Conservation (phyloP, 1,140 invertebrate species). For the Temnothorax curvispinosus region DNA sequence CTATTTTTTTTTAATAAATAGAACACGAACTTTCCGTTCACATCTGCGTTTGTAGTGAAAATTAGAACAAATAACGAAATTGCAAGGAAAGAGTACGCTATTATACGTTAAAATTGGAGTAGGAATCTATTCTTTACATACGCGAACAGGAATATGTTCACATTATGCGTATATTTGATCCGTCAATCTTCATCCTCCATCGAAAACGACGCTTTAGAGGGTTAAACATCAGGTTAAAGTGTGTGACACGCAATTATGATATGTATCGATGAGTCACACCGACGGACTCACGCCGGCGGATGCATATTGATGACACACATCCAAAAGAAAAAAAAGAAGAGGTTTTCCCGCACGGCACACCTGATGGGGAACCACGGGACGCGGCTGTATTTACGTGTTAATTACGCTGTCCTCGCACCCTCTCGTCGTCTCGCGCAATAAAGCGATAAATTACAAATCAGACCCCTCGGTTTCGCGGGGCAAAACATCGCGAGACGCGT, state of each 20-base stretch:
- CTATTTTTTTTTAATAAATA: conserved; percentile 7
- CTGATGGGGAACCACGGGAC: conserved; percentile 13
- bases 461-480: conserved; percentile 25
- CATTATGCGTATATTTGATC: not conserved
- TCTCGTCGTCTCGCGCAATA: conserved; percentile 32
- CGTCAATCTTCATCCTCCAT: not conserved
- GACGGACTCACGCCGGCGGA: not conserved
- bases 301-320: conserved; percentile 5
- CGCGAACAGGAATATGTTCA: not conserved
- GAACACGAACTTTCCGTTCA: not conserved
- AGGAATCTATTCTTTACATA: not conserved
- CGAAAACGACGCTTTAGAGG: not conserved
- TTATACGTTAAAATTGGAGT: not conserved
- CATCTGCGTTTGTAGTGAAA: not conserved
- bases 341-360: not conserved
- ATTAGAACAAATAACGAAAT: not conserved
- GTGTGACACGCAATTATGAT: conserved; percentile 35
- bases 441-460: conserved; percentile 72
- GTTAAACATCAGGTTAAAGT: conserved; percentile 7
- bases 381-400: conserved; percentile 64
- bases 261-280: conserved; percentile 33
- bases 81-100: not conserved
- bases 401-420: conserved; percentile 45
- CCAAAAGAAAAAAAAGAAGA: conserved; percentile 4
- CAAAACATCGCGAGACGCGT: conserved; percentile 40